Evolutionary conservation across 2,113 vertebrate species (phyloP).

Genomic region (Macrotus californicus): DNA sequence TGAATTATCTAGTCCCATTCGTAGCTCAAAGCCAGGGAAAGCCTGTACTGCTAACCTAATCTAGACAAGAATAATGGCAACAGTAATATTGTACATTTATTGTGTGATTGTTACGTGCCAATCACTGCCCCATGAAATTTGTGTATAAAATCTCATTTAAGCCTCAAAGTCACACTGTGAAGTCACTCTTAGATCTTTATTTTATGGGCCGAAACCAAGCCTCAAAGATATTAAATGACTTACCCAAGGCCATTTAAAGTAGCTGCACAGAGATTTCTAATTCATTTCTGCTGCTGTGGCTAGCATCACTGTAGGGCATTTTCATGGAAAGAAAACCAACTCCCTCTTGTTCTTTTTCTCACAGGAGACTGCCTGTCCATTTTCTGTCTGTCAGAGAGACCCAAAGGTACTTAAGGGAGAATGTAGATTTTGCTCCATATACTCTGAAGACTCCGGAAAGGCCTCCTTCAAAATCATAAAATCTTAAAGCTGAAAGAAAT

Average conservation of each 20-base stretch:
- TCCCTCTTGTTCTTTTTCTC: background rate
- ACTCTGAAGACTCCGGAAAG: background rate
- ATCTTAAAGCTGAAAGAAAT: background rate
- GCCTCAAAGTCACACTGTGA: background rate
- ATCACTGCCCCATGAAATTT: background rate
- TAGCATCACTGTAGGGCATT: background rate
- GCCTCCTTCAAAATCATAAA: background rate
- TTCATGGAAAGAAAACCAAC: background rate
- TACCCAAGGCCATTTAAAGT: background rate
- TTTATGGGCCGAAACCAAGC: background rate
- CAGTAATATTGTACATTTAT: background rate
- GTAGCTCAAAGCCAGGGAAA: background rate
- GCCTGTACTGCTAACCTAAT: background rate
- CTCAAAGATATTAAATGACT: background rate
- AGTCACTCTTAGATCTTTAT: background rate
- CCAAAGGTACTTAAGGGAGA: background rate
- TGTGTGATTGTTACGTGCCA: background rate
- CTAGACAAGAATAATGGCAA: background rate
- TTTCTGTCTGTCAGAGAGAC: background rate
- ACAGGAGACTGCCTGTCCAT: background rate
- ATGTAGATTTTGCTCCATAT: background rate
- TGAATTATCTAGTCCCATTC: background rate
- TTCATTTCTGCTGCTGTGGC: background rate
- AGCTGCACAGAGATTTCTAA: background rate
- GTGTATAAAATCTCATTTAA: background rate